These are phyloP conservation scores for Lates calcarifer DNA, from an alignment of 2,113 vertebrate genomes.

Conservation along the genomic window DNA sequence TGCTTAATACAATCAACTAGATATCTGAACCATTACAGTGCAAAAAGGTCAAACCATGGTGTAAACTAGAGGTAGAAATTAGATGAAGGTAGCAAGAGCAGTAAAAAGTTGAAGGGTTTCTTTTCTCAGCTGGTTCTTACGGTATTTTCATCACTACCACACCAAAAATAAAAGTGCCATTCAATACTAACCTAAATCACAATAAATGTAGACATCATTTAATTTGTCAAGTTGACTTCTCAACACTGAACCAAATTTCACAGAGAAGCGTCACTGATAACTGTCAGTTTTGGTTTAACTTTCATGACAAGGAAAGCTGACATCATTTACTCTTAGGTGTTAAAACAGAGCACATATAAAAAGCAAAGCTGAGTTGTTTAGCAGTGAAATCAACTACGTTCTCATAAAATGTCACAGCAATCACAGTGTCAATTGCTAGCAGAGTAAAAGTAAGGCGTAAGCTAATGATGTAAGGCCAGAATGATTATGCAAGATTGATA, in stretches of 20 bases:
- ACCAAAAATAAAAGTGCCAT: background rate
- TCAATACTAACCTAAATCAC: conserved; percentile 12
- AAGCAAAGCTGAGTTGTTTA: background rate
- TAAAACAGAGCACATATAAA: conserved; percentile 20
- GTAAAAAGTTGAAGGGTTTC: conserved; percentile 15
- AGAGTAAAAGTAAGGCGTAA: conserved; percentile 39
- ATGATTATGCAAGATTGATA: conserved; percentile 10
- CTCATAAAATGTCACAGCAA: background rate
- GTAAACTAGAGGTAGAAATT: conserved; percentile 40
- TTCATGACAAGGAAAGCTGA: conserved; percentile 5
- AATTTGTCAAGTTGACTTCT: conserved; percentile 3
- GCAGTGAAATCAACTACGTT: background rate
- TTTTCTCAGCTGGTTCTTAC: background rate
- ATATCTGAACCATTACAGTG: conserved; percentile 2
- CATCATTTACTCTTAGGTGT: conserved; percentile 18
- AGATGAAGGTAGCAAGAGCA: conserved; percentile 4
- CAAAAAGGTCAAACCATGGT: conserved; percentile 13
- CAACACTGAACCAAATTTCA: conserved; percentile 14
- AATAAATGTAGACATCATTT: conserved; percentile 20
- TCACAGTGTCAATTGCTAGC: conserved; percentile 24
- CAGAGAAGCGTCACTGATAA: background rate
- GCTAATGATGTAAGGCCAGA: conserved; percentile 40
- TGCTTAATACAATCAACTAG: background rate
- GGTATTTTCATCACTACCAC: background rate
- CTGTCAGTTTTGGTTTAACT: background rate